phyloP scores from a whole-genome alignment of 2,113 vertebrate species.

The Etheostoma cragini region DNA sequence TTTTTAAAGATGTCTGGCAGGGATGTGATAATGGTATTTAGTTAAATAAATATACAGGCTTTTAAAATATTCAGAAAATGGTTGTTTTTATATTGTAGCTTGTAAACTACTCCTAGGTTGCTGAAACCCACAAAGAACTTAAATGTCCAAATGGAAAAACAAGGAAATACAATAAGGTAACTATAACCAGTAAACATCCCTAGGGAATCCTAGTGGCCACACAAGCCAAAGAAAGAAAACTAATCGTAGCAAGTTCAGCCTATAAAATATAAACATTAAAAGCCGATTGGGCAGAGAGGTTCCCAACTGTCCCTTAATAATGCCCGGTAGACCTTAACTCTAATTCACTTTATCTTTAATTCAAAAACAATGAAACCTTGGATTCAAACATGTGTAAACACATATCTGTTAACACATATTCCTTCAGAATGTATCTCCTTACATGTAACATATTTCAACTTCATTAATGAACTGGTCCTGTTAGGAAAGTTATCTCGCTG shows the following conservation, averaged over 20 bases:
- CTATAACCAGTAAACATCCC: not conserved
- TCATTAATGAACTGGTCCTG: slow-evolving; percentile 8
- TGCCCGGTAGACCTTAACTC: too few relatives aligned
- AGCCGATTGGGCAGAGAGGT: not conserved
- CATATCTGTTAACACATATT: not conserved
- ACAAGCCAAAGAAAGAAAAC: not conserved
- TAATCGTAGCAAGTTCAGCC: too few relatives aligned
- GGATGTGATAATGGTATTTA: not conserved
- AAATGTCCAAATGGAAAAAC: not conserved
- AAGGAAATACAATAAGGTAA: not conserved
- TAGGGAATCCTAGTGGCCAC: not conserved
- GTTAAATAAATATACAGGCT: not conserved
- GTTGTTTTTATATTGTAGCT: not conserved
- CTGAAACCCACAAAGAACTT: not conserved
- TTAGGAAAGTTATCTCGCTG: not conserved
- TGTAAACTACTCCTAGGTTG: not conserved
- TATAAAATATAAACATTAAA: not conserved
- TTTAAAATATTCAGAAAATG: not conserved
- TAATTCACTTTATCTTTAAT: not conserved
- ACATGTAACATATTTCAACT: not conserved
- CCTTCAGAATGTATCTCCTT: not conserved
- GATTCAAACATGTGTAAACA: not conserved
- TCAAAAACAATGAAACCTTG: not conserved
- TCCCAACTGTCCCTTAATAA: not conserved
- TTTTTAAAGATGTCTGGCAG: not conserved